phyloP scores from a whole-genome alignment of 2,113 vertebrate species.

The Tauraco erythrolophus region DNA sequence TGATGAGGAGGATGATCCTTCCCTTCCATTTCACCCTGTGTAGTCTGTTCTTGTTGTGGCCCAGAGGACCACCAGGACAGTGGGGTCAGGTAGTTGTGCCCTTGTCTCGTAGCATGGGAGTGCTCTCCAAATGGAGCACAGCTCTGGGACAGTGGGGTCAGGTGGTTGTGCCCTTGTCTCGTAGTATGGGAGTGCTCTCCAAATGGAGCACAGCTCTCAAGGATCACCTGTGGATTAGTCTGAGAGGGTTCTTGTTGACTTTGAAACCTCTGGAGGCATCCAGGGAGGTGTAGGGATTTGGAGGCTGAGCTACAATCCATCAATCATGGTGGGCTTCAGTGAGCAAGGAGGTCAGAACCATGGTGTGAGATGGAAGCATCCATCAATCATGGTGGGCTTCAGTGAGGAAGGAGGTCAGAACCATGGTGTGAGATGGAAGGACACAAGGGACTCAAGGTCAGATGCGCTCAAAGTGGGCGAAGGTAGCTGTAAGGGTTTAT shows the following conservation, averaged over 20 bases:
- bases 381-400: not conserved
- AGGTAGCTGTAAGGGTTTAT: not conserved
- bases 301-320: not conserved
- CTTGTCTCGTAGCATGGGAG: not conserved
- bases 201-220: not conserved
- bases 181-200: rapidly evolving
- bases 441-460: no score
- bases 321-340: not conserved
- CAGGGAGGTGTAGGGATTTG: not conserved
- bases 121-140: rapidly evolving
- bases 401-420: not conserved
- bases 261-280: not conserved
- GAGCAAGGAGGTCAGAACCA: not conserved
- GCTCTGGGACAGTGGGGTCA: not conserved
- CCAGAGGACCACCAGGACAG: not conserved
- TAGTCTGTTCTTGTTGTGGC: rapidly evolving
- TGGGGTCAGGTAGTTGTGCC: not conserved
- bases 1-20: not conserved
- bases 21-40: not conserved
- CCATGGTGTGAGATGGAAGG: not conserved
- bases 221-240: not conserved
- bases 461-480: not conserved
- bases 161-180: not conserved
- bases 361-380: not conserved
- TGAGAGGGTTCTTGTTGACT: not conserved